phyloP scores from a whole-genome alignment of 2,888 invertebrate genomes.

The Apamea monoglypha region DNA sequence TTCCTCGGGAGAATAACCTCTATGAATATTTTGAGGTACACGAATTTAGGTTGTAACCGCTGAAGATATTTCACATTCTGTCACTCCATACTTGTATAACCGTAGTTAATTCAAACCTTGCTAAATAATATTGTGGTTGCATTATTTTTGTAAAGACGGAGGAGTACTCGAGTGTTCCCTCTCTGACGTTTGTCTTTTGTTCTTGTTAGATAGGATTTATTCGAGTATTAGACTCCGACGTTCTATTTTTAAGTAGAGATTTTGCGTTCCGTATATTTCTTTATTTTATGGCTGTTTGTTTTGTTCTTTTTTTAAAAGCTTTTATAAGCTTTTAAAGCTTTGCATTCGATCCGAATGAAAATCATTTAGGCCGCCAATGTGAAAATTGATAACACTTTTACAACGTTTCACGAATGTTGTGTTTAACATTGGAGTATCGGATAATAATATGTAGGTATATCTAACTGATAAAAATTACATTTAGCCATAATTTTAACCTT shows the following conservation, averaged over 20 bases:
- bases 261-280: constrained; percentile 51
- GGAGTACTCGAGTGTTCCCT: constrained; percentile 76
- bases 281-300: constrained; percentile 39
- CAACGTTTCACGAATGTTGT: neutral
- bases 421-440: neutral
- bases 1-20: constrained; percentile 80
- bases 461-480: neutral
- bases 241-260: constrained; percentile 71
- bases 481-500: neutral
- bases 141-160: constrained; percentile 78
- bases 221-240: constrained; percentile 73
- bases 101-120: constrained; percentile 66
- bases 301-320: constrained; percentile 21
- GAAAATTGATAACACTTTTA: neutral
- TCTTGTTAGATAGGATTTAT: constrained; percentile 79
- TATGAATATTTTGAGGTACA: constrained; percentile 84
- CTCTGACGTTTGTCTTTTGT: constrained; percentile 78
- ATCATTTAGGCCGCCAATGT: neutral
- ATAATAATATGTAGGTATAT: neutral
- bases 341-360: neutral
- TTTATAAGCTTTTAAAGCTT: neutral
- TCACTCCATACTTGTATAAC: constrained; percentile 60
- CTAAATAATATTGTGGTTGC: constrained; percentile 74
- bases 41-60: constrained; percentile 77
- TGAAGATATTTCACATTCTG: constrained; percentile 72